Percentiles rank a stretch among this genome's conserved stretches.
Conservation (phyloP, 2,888 invertebrate genomes). For the Pristionchus arcanus region DNA sequence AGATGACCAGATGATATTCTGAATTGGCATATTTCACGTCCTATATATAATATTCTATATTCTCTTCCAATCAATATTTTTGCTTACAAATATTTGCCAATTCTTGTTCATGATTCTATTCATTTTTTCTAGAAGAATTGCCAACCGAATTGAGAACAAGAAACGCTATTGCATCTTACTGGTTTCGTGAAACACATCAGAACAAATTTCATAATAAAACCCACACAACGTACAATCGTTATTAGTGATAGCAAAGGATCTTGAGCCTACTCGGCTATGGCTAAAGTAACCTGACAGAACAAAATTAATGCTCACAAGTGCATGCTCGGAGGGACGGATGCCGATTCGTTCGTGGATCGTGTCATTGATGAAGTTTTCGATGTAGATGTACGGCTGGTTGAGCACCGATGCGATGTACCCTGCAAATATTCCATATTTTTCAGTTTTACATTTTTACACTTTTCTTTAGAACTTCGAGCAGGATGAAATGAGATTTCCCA, state of each 20-base stretch:
- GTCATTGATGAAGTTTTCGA: conserved; percentile 69
- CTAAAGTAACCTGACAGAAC: too few relatives aligned
- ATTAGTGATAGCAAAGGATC: too few relatives aligned
- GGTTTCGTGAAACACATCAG: neutral
- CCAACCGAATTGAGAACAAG: neutral
- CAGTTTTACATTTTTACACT: neutral
- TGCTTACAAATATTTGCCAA: too few relatives aligned
- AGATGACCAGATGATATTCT: conserved; percentile 70
- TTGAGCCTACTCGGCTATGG: too few relatives aligned
- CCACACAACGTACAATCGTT: too few relatives aligned
- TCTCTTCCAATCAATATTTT: too few relatives aligned
- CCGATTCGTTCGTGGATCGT: conserved; percentile 65
- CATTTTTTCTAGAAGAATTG: neutral
- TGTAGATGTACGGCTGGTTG: conserved; percentile 71
- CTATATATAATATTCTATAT: too few relatives aligned
- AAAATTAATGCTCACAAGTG: conserved; percentile 69
- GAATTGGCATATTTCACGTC: too few relatives aligned
- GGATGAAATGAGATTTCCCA: too few relatives aligned
- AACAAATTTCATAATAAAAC: neutral
- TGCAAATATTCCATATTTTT: neutral
- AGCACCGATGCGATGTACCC: conserved; percentile 73
- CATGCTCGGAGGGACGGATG: conserved; percentile 60
- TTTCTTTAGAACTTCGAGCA: neutral
- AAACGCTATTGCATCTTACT: neutral
- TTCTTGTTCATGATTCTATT: neutral